Evolutionary conservation across 2,797 vertebrate species (phyloP).

Genomic region (Cheirogaleus major): DNA sequence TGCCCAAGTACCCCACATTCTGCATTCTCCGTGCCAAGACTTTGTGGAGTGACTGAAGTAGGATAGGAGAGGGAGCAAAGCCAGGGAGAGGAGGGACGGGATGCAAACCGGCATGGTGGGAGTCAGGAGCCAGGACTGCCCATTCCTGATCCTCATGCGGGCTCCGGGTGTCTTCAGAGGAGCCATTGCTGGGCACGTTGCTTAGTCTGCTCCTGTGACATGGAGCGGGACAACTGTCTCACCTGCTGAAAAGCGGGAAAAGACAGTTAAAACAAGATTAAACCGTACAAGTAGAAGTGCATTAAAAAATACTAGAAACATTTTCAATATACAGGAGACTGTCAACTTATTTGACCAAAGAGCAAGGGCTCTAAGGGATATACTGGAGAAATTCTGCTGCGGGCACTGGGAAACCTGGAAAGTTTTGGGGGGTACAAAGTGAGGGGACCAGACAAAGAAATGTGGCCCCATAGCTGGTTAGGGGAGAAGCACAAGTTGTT

Average conservation of each 20-base stretch:
- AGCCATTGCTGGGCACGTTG: no score
- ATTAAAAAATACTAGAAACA: neutral
- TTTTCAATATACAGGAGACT: neutral
- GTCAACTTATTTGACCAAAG: neutral
- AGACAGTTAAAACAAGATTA: neutral
- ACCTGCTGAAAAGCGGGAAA: no score
- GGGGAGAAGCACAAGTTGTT: neutral
- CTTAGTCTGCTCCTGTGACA: neutral
- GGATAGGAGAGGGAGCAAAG: neutral
- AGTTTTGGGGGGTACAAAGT: neutral
- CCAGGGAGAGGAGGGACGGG: no score
- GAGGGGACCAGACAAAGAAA: neutral
- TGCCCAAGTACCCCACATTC: neutral
- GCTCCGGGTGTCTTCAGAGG: neutral
- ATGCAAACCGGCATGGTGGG: rapidly evolving
- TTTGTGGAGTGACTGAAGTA: constrained; percentile 32
- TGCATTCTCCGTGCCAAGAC: neutral
- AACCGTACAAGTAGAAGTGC: neutral
- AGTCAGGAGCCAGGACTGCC: neutral
- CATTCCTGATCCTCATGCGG: neutral
- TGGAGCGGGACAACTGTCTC: rapidly evolving
- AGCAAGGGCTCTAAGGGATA: neutral
- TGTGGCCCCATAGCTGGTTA: no score
- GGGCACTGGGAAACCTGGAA: neutral
- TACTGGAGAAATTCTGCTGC: neutral